Evolutionary conservation across 53 echinoderm and acorn worm genomes (phyloP).

Genomic region (Astropecten irregularis): DNA sequence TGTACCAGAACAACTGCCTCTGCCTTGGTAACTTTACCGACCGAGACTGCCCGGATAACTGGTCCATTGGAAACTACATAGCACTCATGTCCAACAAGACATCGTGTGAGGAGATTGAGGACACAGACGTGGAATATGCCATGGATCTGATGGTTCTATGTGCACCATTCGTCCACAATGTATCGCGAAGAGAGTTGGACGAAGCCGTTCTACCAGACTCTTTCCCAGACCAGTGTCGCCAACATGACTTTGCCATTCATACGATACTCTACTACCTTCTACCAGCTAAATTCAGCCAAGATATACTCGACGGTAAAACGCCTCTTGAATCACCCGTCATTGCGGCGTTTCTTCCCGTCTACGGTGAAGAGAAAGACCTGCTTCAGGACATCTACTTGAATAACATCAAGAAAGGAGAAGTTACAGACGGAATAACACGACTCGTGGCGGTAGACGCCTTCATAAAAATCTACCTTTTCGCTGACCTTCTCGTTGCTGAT

Average conservation of each 20-base stretch:
- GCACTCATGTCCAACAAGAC: slow-evolving; percentile 70
- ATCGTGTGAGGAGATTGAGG: slow-evolving; percentile 65
- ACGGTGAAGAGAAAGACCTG: background rate
- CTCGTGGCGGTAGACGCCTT: slow-evolving; percentile 61
- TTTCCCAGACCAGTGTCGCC: slow-evolving; percentile 65
- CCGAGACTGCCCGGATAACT: slow-evolving; percentile 32
- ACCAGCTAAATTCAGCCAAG: slow-evolving; percentile 41
- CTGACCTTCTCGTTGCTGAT: slow-evolving; percentile 56
- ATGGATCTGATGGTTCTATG: slow-evolving; percentile 47
- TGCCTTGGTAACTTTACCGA: background rate
- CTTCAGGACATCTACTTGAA: slow-evolving; percentile 54
- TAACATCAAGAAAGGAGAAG: slow-evolving; percentile 35
- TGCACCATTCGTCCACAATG: slow-evolving; percentile 51
- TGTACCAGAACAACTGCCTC: background rate
- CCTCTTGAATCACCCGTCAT: background rate
- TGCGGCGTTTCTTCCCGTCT: slow-evolving; percentile 36
- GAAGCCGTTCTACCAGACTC: background rate
- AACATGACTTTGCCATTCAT: slow-evolving; percentile 35
- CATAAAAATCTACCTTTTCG: slow-evolving; percentile 74
- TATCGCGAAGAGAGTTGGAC: background rate
- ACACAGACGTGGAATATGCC: slow-evolving; percentile 52
- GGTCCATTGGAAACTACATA: slow-evolving; percentile 77
- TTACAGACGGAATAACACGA: slow-evolving; percentile 58
- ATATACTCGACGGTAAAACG: background rate
- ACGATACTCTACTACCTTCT: slow-evolving; percentile 71